Percentiles rank a stretch among this genome's conserved stretches.
Conservation (phyloP, 2,888 invertebrate species). For the Drosophila falleni region DNA sequence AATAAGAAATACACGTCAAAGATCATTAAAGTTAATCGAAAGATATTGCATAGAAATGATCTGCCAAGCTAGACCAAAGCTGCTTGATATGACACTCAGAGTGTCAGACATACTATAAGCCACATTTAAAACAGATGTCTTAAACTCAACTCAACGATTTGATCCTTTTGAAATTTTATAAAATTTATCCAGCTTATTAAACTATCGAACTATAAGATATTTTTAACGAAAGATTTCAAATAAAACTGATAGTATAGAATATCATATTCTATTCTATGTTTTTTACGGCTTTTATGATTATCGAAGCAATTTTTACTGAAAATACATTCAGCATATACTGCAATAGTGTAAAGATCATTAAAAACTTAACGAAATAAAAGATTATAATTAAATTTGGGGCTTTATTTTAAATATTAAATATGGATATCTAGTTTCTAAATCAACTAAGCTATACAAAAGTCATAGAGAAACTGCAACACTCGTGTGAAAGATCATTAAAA, state of each 20-base stretch:
- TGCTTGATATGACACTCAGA: slow-evolving; percentile 3
- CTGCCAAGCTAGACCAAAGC: neutral
- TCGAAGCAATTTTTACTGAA: neutral
- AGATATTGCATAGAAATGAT: neutral
- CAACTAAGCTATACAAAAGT: neutral
- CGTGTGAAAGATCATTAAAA: slow-evolving; percentile 12
- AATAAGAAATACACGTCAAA: neutral
- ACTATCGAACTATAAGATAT: too few relatives aligned
- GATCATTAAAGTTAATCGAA: neutral
- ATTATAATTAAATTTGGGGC: neutral
- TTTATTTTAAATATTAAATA: neutral
- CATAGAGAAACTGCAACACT: neutral
- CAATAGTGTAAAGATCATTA: neutral
- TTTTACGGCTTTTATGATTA: too few relatives aligned
- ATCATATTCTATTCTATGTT: too few relatives aligned
- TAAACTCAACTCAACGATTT: neutral
- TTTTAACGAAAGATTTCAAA: too few relatives aligned
- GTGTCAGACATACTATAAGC: neutral
- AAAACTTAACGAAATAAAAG: neutral
- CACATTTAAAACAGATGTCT: neutral
- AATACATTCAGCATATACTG: neutral
- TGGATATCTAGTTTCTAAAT: neutral
- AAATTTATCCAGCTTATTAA: too few relatives aligned
- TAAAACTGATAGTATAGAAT: too few relatives aligned
- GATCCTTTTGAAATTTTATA: too few relatives aligned